Percentiles rank a stretch among this genome's conserved stretches.
Evolutionary conservation across 2,113 vertebrate species (phyloP).

Genomic region (Pangasianodon hypophthalmus): DNA sequence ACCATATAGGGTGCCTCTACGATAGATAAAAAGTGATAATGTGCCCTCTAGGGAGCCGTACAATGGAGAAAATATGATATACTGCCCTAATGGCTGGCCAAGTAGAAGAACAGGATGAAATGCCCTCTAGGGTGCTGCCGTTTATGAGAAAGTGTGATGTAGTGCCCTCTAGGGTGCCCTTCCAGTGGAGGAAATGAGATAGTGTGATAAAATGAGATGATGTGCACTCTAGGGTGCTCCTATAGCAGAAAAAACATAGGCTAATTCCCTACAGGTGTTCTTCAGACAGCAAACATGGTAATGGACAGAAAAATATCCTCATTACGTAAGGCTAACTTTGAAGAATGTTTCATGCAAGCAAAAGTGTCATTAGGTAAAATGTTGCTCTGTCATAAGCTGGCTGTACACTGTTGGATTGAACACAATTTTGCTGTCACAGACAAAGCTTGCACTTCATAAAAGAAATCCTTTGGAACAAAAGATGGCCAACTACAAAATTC

Average conservation of each 20-base stretch:
- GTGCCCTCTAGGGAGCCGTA: neutral
- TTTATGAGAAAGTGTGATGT: no score
- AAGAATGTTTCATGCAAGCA: neutral
- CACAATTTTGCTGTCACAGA: neutral
- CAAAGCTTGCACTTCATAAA: neutral
- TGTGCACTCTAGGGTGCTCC: neutral
- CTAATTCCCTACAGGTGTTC: neutral
- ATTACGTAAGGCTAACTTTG: neutral
- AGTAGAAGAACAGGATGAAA: neutral
- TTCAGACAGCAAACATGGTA: neutral
- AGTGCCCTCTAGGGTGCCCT: no score
- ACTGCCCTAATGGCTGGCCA: neutral
- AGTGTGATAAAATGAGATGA: neutral
- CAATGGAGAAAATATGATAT: neutral
- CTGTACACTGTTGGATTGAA: neutral
- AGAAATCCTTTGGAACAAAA: neutral
- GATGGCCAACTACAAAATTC: neutral
- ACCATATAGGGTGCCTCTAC: neutral
- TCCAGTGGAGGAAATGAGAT: neutral
- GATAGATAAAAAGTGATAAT: neutral
- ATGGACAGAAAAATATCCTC: neutral
- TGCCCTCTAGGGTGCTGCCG: neutral
- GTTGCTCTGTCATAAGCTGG: neutral
- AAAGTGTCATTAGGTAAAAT: neutral
- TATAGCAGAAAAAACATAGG: neutral